Evolutionary conservation across 1,140 invertebrate species (phyloP).

Genomic region (Neodiprion fabricii): DNA sequence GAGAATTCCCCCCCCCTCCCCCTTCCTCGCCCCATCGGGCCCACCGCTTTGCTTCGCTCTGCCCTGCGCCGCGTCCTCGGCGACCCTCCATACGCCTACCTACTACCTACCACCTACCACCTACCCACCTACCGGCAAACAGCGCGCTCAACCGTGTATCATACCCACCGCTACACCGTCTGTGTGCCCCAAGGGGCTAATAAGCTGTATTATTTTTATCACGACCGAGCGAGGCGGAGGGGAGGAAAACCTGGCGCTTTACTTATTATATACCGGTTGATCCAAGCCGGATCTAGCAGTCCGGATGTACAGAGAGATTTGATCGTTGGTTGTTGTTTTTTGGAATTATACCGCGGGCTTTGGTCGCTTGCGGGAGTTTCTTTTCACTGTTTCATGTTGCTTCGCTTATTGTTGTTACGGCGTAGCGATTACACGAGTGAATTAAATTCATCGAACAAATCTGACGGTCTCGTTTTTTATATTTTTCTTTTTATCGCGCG

Average conservation of each 20-base stretch:
- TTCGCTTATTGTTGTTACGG: too few species aligned
- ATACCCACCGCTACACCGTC: background rate
- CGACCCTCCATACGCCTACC: slow-evolving; percentile 5
- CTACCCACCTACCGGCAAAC: slow-evolving; percentile 20
- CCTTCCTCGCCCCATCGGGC: slow-evolving; percentile 5
- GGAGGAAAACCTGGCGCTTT: background rate
- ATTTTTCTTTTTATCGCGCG: too few species aligned
- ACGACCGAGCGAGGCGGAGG: slow-evolving; percentile 24
- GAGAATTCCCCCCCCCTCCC: slow-evolving; percentile 33
- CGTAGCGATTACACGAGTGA: too few species aligned
- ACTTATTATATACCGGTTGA: background rate
- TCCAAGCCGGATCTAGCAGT: background rate
- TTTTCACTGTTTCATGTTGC: too few species aligned
- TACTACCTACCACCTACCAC: slow-evolving; percentile 10
- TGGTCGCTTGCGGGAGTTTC: too few species aligned
- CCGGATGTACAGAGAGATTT: background rate
- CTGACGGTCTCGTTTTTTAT: too few species aligned
- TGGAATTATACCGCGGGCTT: too few species aligned
- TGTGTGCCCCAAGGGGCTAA: slow-evolving; percentile 30
- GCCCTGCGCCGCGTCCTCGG: slow-evolving; percentile 10
- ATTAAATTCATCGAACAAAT: too few species aligned
- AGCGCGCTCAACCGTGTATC: slow-evolving; percentile 16
- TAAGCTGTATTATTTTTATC: slow-evolving; percentile 48
- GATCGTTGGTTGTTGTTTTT: too few species aligned
- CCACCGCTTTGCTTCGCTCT: slow-evolving; percentile 16